Conservation (phyloP, 2,113 vertebrate genomes). For the Syrrhaptes paradoxus region DNA sequence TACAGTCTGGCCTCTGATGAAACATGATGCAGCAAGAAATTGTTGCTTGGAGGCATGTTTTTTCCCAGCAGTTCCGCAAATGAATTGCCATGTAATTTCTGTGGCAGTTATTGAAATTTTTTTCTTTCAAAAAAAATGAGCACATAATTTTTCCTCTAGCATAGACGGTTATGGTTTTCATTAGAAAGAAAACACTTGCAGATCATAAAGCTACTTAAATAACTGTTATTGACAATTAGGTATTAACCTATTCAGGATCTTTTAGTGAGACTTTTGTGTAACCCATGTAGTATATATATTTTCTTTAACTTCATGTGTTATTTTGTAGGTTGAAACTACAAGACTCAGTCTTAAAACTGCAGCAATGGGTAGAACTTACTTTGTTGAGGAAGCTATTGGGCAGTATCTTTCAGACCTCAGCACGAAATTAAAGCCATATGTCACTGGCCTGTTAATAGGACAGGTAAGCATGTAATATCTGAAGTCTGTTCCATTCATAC, state of each 20-base stretch:
- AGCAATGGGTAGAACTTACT: constrained; percentile 80
- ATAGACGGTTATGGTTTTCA: background rate
- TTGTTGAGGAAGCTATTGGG: constrained; percentile 77
- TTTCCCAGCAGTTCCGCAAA: background rate
- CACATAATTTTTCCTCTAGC: background rate
- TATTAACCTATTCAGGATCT: background rate
- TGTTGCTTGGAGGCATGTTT: background rate
- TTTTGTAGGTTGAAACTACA: background rate
- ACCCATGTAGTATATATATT: fast-evolving
- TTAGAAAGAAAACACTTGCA: background rate
- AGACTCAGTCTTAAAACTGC: background rate
- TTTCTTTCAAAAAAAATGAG: background rate
- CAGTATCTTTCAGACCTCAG: constrained; percentile 76
- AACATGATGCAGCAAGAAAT: background rate
- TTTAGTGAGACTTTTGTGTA: background rate
- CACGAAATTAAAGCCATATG: constrained; percentile 45
- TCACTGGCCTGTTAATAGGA: constrained; percentile 89
- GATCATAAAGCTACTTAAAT: background rate
- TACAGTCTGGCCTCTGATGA: fast-evolving
- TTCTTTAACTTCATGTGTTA: background rate
- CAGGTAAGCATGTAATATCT: constrained; percentile 78
- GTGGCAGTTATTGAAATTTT: background rate
- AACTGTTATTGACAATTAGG: background rate
- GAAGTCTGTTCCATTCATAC: background rate
- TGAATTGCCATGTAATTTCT: background rate